These are phyloP conservation scores for Butastur rufipennis DNA, from an alignment of 2,113 vertebrate species.

Conservation along the genomic window DNA sequence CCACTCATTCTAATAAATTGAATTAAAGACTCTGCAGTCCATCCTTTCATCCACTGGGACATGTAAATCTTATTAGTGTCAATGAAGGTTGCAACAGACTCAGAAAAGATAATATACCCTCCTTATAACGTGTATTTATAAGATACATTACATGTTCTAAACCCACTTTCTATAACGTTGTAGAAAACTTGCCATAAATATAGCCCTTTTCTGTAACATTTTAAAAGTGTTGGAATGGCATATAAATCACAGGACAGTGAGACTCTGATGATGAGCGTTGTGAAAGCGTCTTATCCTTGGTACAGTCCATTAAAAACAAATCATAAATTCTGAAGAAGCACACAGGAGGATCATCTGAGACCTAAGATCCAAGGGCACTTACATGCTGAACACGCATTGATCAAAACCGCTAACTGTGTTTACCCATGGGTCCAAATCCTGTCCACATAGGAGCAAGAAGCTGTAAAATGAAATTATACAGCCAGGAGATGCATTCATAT, in stretches of 20 bases:
- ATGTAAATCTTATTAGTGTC: slow-evolving; percentile 17
- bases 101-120: neutral
- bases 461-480: neutral
- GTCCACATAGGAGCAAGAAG: neutral
- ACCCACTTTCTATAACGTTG: neutral
- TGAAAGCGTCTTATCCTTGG: neutral
- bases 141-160: neutral
- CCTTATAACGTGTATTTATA: neutral
- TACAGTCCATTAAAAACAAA: slow-evolving; percentile 8
- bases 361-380: neutral
- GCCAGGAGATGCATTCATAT: neutral
- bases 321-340: neutral
- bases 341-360: neutral
- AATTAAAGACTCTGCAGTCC: neutral
- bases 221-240: neutral
- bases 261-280: neutral
- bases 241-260: neutral
- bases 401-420: neutral
- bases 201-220: neutral
- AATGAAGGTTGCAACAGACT: neutral
- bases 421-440: neutral
- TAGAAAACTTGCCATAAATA: neutral
- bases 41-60: neutral
- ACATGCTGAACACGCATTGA: fast-evolving
- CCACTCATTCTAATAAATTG: neutral